Percentiles rank a stretch among this genome's conserved stretches.
phyloP scores from a whole-genome alignment of 2,888 invertebrate species.

The Eristalis pertinax region DNA sequence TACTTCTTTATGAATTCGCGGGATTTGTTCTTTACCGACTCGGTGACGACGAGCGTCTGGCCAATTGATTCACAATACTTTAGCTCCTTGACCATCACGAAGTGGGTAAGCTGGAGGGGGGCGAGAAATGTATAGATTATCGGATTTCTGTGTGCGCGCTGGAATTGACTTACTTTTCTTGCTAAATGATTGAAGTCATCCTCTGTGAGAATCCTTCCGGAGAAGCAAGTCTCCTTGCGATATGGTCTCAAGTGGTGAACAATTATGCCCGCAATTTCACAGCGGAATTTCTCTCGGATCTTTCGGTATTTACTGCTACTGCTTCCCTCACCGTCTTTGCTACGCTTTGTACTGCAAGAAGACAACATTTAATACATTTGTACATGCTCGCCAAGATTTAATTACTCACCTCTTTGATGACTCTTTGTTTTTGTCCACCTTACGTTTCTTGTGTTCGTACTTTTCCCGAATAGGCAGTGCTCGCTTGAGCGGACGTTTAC shows the following conservation, averaged over 20 bases:
- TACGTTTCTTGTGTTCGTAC: slow-evolving; percentile 75
- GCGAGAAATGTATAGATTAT: slow-evolving; percentile 37
- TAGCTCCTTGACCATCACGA: slow-evolving; percentile 96
- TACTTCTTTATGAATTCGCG: slow-evolving; percentile 97
- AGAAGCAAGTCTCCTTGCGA: slow-evolving; percentile 90
- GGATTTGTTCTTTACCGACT: slow-evolving; percentile 93
- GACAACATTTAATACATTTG: background rate
- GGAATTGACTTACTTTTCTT: slow-evolving; percentile 86
- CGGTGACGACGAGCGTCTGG: slow-evolving; percentile 78
- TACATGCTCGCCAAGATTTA: too few relatives aligned
- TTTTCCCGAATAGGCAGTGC: slow-evolving; percentile 73
- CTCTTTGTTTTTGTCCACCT: slow-evolving; percentile 73
- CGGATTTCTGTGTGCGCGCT: background rate
- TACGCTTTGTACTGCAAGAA: slow-evolving; percentile 72
- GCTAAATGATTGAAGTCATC: slow-evolving; percentile 97
- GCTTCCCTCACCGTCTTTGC: slow-evolving; percentile 71
- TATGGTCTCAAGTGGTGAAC: slow-evolving; percentile 94
- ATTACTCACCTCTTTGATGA: slow-evolving; percentile 74
- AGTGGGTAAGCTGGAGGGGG: slow-evolving; percentile 91
- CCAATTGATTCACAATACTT: slow-evolving; percentile 90
- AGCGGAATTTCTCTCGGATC: slow-evolving; percentile 93
- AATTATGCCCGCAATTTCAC: slow-evolving; percentile 90
- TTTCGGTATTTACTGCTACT: slow-evolving; percentile 86
- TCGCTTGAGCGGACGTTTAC: slow-evolving; percentile 75
- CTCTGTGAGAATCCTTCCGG: slow-evolving; percentile 92